These are phyloP conservation scores for Acanthopagrus latus DNA, from an alignment of 2,797 vertebrate species.

Conservation along the genomic window DNA sequence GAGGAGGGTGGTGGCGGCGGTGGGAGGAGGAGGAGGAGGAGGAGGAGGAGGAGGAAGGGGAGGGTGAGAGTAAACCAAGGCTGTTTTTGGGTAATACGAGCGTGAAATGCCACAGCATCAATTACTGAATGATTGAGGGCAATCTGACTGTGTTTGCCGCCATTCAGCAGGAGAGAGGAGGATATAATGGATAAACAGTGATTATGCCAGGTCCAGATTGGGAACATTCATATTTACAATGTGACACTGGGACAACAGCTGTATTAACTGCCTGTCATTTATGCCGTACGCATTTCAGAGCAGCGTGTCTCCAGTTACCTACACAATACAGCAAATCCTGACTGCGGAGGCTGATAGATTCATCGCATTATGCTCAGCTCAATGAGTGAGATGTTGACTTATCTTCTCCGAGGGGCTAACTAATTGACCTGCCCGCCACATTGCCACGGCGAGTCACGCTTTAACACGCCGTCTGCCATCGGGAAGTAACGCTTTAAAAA, in stretches of 20 bases:
- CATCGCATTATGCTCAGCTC: slow-evolving; percentile 12
- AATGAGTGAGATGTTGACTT: slow-evolving; percentile 31
- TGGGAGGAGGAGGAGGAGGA: not conserved
- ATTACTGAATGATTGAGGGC: slow-evolving; percentile 83
- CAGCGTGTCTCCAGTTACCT: slow-evolving; percentile 43
- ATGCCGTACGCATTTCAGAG: slow-evolving; percentile 65
- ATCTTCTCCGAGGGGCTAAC: slow-evolving; percentile 36
- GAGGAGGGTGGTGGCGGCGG: not conserved
- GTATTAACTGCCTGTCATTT: slow-evolving; percentile 71
- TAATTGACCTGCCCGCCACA: slow-evolving; percentile 47
- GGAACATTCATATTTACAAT: slow-evolving; percentile 78
- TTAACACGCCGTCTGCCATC: slow-evolving; percentile 25
- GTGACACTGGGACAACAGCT: slow-evolving; percentile 75
- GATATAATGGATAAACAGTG: slow-evolving; percentile 76
- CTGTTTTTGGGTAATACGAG: slow-evolving; percentile 74
- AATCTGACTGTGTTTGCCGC: slow-evolving; percentile 66
- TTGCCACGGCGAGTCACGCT: slow-evolving; percentile 21
- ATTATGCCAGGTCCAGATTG: slow-evolving; percentile 76
- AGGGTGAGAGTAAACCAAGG: slow-evolving; percentile 52
- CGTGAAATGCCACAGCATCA: slow-evolving; percentile 72
- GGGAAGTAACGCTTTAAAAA: slow-evolving; percentile 24
- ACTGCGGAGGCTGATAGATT: slow-evolving; percentile 21
- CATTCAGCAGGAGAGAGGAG: slow-evolving; percentile 67
- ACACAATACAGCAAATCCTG: slow-evolving; percentile 24
- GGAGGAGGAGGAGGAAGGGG: not conserved